phyloP scores from a whole-genome alignment of 2,113 vertebrate genomes.

The Ailuropoda melanoleuca region DNA sequence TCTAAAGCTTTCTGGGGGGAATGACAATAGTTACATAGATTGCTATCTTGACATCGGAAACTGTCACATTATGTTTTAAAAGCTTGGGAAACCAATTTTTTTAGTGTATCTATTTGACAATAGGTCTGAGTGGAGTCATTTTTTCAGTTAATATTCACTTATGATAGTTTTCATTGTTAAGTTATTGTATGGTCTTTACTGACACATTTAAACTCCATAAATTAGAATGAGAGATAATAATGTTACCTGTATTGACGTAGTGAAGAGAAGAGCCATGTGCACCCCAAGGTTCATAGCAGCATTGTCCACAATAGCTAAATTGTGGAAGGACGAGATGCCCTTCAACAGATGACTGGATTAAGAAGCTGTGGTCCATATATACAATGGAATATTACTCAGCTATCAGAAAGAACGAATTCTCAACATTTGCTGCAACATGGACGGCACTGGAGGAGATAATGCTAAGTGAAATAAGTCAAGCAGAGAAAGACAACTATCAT shows the following conservation, averaged over 20 bases:
- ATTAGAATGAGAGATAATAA: not conserved
- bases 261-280: no score
- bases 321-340: no score
- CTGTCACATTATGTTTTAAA: not conserved
- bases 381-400: no score
- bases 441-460: no score
- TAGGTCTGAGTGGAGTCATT: not conserved
- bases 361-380: no score
- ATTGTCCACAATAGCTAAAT: no score
- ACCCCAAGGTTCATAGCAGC: no score
- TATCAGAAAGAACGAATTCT: no score
- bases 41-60: not conserved
- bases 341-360: no score
- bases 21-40: not conserved
- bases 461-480: no score
- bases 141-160: not conserved
- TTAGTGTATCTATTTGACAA: not conserved
- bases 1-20: not conserved
- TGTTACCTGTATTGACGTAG: not conserved
- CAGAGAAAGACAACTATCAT: no score
- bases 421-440: no score
- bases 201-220: not conserved
- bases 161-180: not conserved
- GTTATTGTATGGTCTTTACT: not conserved
- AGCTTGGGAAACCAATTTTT: not conserved